These are phyloP conservation scores for Tortrix viridana DNA, from an alignment of 2,888 invertebrate genomes.

Conservation along the genomic window DNA sequence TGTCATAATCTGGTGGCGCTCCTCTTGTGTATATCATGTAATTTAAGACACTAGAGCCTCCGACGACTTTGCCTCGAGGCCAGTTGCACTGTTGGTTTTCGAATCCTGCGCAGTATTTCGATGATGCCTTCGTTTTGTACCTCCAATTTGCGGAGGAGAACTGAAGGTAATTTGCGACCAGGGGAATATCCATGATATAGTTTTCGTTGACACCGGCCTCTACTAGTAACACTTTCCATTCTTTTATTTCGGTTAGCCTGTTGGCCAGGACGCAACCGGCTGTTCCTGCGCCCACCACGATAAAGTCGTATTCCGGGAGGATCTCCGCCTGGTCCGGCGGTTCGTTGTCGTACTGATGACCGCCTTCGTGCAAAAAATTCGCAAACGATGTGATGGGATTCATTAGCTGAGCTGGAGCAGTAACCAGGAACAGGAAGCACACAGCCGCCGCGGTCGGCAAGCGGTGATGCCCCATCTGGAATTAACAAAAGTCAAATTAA, in stretches of 20 bases:
- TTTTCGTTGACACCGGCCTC: constrained; percentile 90
- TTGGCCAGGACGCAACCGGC: constrained; percentile 91
- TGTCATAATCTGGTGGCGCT: constrained; percentile 88
- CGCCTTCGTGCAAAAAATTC: constrained; percentile 82
- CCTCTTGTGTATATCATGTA: constrained; percentile 92
- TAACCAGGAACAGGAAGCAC: constrained; percentile 57
- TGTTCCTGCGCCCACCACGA: constrained; percentile 91
- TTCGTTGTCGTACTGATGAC: constrained; percentile 77
- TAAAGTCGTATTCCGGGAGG: constrained; percentile 88
- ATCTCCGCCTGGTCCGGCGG: constrained; percentile 79
- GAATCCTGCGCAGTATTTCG: constrained; percentile 89
- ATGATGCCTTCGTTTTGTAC: constrained; percentile 91
- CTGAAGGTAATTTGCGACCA: constrained; percentile 89
- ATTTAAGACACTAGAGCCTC: constrained; percentile 92
- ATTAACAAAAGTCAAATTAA: constrained; percentile 41
- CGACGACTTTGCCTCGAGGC: constrained; percentile 92
- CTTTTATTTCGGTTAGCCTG: constrained; percentile 87
- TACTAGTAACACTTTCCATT: constrained; percentile 87
- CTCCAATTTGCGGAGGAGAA: constrained; percentile 90
- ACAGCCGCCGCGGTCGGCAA: constrained; percentile 54
- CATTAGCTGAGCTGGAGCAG: constrained; percentile 58
- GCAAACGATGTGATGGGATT: constrained; percentile 78
- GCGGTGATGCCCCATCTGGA: constrained; percentile 70
- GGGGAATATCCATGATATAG: constrained; percentile 89
- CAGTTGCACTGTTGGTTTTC: constrained; percentile 89